Evolutionary conservation across 2,888 invertebrate species (phyloP), one percentile per base, ranked within the genome.

Genomic region (Conops quadrifasciatus): DNA sequence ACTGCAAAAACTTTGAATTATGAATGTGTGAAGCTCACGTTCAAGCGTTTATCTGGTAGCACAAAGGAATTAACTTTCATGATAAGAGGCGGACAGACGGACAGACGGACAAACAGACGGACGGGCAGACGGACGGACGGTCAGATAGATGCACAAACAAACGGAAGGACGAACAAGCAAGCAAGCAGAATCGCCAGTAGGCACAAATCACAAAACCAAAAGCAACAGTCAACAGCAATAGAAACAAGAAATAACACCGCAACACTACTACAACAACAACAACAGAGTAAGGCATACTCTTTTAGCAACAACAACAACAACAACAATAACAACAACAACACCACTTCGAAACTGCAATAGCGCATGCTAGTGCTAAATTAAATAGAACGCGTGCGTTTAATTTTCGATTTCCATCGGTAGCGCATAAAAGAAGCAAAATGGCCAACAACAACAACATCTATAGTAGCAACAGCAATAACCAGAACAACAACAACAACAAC

Each of bases 11-110:
- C 26, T 21, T 26, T 30, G 59, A 67, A 59, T 67, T 67, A 67
- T 59, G 67, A 59, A 67, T 67, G 74, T 74, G 72, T 74, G 74
- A 74, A 74, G 67, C 73, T 73, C 73, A 74, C 74, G 73, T 73
- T 71, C 51, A n/a, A 65, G 71, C 72, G 72, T 74, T 74, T 74
- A 74, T 73, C 74, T 74, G 69, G 74, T 74, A 74, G 74, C 74
- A 67, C 72, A 74, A 73, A 74, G 69, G 74, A 74, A 74, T 74
- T 74, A 73, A 74, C 74, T 74, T 74, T 73, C 74, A 73, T 73
- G 73, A 72, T 70, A 73, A 71, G 71, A 72, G 74, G 72, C 72
- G 74, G 74, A 72, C 63, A 73, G 73, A 66, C 71, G 58, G 69
- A 62, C 70, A 63, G 64, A 59, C 65, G 67, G 67, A 21, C 64